Evolutionary conservation across 2,113 vertebrate genomes (phyloP).

Genomic region (Xenopus borealis): DNA sequence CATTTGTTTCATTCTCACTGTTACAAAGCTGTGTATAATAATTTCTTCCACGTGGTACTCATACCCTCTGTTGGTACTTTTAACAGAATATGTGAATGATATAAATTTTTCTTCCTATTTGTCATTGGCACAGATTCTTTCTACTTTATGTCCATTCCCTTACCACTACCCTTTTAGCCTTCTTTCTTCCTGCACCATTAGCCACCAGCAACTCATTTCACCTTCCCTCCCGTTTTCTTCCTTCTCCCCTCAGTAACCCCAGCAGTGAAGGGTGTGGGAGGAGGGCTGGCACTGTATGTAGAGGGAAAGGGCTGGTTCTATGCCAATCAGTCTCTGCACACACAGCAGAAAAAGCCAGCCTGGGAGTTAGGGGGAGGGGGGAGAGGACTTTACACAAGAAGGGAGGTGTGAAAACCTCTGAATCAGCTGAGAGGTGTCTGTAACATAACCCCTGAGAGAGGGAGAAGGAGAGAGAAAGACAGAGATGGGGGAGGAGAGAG

Average conservation of each 20-base stretch:
- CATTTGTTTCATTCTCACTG: too few relatives aligned
- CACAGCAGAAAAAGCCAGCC: slow-evolving; percentile 44
- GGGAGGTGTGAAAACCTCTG: slow-evolving; percentile 46
- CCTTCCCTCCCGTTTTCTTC: slow-evolving; percentile 1
- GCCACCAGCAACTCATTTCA: slow-evolving; percentile 15
- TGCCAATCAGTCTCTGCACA: slow-evolving; percentile 45
- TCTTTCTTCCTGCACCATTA: slow-evolving; percentile 4
- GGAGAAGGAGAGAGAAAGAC: slow-evolving; percentile 30
- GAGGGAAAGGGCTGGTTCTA: slow-evolving; percentile 40
- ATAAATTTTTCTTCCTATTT: too few relatives aligned
- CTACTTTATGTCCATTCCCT: neutral
- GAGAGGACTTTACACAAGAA: slow-evolving; percentile 42
- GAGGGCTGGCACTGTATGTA: slow-evolving; percentile 37
- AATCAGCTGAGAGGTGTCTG: slow-evolving; percentile 46
- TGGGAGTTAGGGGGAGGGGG: slow-evolving; percentile 42
- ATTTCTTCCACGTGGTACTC: too few relatives aligned
- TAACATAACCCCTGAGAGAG: slow-evolving; percentile 41
- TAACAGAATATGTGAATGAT: too few relatives aligned
- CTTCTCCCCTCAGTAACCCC: slow-evolving; percentile 8
- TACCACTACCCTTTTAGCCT: neutral
- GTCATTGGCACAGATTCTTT: neutral
- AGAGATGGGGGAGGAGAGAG: slow-evolving; percentile 9
- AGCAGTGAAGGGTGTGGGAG: slow-evolving; percentile 15
- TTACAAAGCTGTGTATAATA: too few relatives aligned
- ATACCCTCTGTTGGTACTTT: too few relatives aligned